These are phyloP conservation scores for Scaeva pyrastri DNA, from an alignment of 2,888 invertebrate genomes.

Conservation along the genomic window DNA sequence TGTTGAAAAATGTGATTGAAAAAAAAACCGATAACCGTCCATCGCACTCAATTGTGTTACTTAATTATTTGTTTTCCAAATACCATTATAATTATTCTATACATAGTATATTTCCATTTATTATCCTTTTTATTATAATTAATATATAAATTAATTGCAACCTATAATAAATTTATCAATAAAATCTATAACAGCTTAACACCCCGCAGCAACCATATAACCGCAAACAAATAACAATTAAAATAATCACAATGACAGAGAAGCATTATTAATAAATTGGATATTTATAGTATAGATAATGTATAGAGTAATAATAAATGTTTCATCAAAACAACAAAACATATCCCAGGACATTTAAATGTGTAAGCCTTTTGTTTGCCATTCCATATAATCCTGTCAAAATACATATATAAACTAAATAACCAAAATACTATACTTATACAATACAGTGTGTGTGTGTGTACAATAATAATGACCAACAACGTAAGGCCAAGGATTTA, in stretches of 20 bases:
- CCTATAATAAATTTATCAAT: constrained; percentile 63
- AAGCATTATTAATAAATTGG: constrained; percentile 71
- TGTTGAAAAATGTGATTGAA: neutral
- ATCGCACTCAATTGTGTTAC: neutral
- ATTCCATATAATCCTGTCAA: neutral
- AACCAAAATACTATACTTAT: constrained; percentile 54
- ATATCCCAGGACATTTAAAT: constrained; percentile 6
- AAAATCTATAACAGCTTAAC: constrained; percentile 51
- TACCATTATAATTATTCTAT: constrained; percentile 19
- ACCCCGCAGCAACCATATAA: no score
- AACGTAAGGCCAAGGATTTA: constrained; percentile 68
- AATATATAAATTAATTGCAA: constrained; percentile 45
- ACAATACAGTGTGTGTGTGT: no score
- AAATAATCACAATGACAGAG: constrained; percentile 61
- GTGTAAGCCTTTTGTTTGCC: constrained; percentile 16
- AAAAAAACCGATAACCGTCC: neutral
- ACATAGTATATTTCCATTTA: constrained; percentile 33
- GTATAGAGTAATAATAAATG: constrained; percentile 42
- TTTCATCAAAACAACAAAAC: constrained; percentile 45
- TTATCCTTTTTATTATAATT: constrained; percentile 26
- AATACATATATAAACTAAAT: constrained; percentile 47
- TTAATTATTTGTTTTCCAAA: constrained; percentile 23
- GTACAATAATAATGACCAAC: constrained; percentile 56
- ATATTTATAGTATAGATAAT: constrained; percentile 24
- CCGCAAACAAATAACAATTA: constrained; percentile 69